Evolutionary conservation across 2,113 vertebrate genomes (phyloP), one percentile per base, ranked within the genome.

Genomic region (Sialia sialis): DNA sequence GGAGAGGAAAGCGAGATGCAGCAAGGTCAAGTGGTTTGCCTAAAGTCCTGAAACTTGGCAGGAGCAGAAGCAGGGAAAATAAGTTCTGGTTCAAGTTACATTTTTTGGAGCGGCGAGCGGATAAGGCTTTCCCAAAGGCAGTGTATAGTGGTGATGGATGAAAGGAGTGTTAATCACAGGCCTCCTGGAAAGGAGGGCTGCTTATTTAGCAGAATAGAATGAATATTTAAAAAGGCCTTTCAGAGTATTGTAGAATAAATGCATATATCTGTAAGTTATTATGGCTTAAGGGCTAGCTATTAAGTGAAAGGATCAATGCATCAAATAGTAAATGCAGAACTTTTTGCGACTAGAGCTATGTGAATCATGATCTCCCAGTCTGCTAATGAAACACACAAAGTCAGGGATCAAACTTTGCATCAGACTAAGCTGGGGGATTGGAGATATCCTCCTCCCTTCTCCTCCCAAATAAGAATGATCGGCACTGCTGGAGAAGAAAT

Each of bases 161-260:
- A 93, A 94, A 94, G 78, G 15, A 95, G 63, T 1, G 48, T 95
- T 96, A 95, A 97, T 97, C 91, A 93, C 67, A 84, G 84, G 84
- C 81, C 94, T 95, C 78, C 81, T 97, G 93, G 87, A 95, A 95
- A 94, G 52, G 82, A 96, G 70, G 46, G 59, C 67, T 94, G 94
- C 96, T 97, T 97, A 96, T 95, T 95, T 97, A 94, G 91, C 94
- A 96, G 91, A 91, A 95, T 70, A 80, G 91, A 94, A 96, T 95
- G 89, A 95, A 96, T 97, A 95, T 97, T 97, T 97, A 26, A 95
- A 96, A 95, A 91, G 95, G 83, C 86, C 91, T 96, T 94, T 97
- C 94, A 92, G 79, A 94, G 55, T 74, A 95, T 78, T 92, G 90
- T 92, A 58, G 95, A 97, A 96, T 95, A 97, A 94, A 96, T 96